phyloP scores from a whole-genome alignment of 2,888 invertebrate species.

The Calliopum simillimum region DNA sequence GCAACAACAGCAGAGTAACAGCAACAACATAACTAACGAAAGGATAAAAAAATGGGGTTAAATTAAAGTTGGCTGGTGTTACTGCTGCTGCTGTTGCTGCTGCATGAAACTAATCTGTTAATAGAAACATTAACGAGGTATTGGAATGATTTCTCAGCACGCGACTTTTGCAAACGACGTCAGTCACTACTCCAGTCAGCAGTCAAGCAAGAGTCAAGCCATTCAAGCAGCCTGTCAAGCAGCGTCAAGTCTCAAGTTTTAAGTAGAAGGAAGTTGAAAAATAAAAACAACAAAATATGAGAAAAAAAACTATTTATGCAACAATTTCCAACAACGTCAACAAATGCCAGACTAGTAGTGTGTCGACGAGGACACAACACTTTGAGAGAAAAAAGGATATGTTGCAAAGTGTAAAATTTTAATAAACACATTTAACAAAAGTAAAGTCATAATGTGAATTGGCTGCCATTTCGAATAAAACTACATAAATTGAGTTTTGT shows the following conservation, averaged over 20 bases:
- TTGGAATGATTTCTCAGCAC: constrained; percentile 59
- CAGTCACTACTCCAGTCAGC: neutral
- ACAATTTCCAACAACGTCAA: constrained; percentile 23
- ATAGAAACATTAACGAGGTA: constrained; percentile 64
- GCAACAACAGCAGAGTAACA: neutral
- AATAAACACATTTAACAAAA: neutral
- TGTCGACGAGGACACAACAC: neutral
- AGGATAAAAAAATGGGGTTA: constrained; percentile 1
- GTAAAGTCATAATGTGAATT: too few relatives aligned
- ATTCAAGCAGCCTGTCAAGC: constrained; percentile 5
- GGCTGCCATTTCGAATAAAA: too few relatives aligned
- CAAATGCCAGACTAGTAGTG: neutral
- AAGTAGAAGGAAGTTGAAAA: neutral
- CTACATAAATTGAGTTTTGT: too few relatives aligned
- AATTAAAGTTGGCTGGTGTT: neutral
- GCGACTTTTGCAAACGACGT: constrained; percentile 49
- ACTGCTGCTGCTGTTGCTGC: neutral
- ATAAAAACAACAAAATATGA: constrained; percentile 2
- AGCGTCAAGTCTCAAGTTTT: neutral
- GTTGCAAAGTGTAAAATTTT: neutral
- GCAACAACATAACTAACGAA: neutral
- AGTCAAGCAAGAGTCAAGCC: constrained; percentile 55
- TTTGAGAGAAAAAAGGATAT: neutral
- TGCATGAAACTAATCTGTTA: constrained; percentile 57
- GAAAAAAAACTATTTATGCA: constrained; percentile 15